Evolutionary conservation across 1,140 invertebrate species (phyloP).

Genomic region (Lerema accius): DNA sequence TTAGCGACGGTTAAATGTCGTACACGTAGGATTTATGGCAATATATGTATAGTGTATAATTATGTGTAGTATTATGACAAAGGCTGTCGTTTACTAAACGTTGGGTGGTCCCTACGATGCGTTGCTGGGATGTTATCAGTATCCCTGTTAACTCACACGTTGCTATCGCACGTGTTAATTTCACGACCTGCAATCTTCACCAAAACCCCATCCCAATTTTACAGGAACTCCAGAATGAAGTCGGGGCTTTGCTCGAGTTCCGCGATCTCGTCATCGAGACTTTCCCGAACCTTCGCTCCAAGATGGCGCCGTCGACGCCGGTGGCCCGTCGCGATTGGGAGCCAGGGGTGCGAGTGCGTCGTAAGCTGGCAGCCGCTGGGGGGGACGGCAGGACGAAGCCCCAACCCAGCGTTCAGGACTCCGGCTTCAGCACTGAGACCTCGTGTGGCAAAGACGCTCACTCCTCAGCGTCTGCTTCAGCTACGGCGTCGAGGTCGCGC

Average conservation of each 20-base stretch:
- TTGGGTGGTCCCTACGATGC: too few species aligned
- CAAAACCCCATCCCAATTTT: conserved; percentile 23
- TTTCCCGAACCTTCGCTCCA: conserved; percentile 93
- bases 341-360: conserved; percentile 89
- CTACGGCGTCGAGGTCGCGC: conserved; percentile 61
- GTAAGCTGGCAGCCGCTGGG: conserved; percentile 85
- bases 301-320: conserved; percentile 84
- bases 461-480: conserved; percentile 79
- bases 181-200: too few species aligned
- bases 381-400: conserved; percentile 84
- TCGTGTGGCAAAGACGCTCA: conserved; percentile 89
- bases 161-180: too few species aligned
- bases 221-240: conserved; percentile 94
- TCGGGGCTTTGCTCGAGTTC: conserved; percentile 93
- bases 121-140: too few species aligned
- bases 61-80: too few species aligned
- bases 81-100: too few species aligned
- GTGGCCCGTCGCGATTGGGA: conserved; percentile 86
- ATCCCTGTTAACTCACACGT: too few species aligned
- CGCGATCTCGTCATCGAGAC: conserved; percentile 95
- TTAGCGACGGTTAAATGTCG: too few species aligned
- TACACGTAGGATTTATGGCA: too few species aligned
- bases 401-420: conserved; percentile 90
- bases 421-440: conserved; percentile 92
- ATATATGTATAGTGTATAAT: too few species aligned